phyloP scores from a whole-genome alignment of 1,140 invertebrate genomes.

The fruit fly (Drosophila melanogaster) region Release_6_plus_ISO1_MT NT_033777.3:5207001-5207500 shows the following conservation, averaged over 20 bases:
- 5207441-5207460: conserved; percentile 62
- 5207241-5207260: no score
- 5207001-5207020: conserved; percentile 63
- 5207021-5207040: conserved; percentile 16
- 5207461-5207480: conserved; percentile 79
- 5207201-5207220: no score
- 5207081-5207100: conserved; percentile 15
- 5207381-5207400: conserved; percentile 51
- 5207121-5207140: background rate
- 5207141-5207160: no score
- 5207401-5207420: conserved; percentile 48
- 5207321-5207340: background rate
- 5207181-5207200: no score
- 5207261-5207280: no score
- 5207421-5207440: conserved; percentile 47
- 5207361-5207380: conserved; percentile 52
- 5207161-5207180: no score
- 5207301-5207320: background rate
- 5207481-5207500: conserved; percentile 54
- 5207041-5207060: conserved; percentile 40
- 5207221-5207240: no score
- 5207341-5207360: conserved; percentile 42
- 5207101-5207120: background rate
- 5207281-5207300: no score
- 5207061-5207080: conserved; percentile 40